phyloP scores from a whole-genome alignment of 2,113 vertebrate species.

The Calypte anna region DNA sequence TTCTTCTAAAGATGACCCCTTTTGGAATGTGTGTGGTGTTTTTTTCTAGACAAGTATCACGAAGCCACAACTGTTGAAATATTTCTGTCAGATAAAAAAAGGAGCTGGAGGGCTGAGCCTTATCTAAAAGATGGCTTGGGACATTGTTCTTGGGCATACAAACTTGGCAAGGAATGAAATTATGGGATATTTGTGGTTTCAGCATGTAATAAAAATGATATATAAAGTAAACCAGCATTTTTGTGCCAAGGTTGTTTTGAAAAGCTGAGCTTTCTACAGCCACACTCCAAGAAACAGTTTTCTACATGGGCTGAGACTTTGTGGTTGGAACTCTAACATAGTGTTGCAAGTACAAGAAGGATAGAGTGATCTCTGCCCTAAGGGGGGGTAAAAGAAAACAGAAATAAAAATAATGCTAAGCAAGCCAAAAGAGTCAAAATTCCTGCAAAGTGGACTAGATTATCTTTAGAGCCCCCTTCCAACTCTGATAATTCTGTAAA shows the following conservation, averaged over 20 bases:
- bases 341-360: neutral
- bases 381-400: neutral
- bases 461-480: too few relatives aligned
- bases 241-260: neutral
- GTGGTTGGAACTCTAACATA: neutral
- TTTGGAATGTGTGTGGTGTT: accelerated
- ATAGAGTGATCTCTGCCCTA: neutral
- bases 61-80: neutral
- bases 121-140: neutral
- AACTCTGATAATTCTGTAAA: too few relatives aligned
- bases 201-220: neutral
- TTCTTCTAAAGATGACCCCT: accelerated
- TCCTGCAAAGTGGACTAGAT: neutral
- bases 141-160: neutral
- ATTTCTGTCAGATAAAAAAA: neutral
- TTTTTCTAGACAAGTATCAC: neutral
- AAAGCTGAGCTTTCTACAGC: neutral
- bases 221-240: neutral
- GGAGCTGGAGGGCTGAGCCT: neutral
- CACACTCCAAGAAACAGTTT: neutral
- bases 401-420: neutral
- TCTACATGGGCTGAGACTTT: neutral
- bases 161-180: neutral
- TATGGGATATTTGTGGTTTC: neutral
- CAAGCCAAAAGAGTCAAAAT: neutral